Evolutionary conservation across 2,888 invertebrate genomes (phyloP), one percentile per base, ranked within the genome.

Genomic region (Allygus modestus): DNA sequence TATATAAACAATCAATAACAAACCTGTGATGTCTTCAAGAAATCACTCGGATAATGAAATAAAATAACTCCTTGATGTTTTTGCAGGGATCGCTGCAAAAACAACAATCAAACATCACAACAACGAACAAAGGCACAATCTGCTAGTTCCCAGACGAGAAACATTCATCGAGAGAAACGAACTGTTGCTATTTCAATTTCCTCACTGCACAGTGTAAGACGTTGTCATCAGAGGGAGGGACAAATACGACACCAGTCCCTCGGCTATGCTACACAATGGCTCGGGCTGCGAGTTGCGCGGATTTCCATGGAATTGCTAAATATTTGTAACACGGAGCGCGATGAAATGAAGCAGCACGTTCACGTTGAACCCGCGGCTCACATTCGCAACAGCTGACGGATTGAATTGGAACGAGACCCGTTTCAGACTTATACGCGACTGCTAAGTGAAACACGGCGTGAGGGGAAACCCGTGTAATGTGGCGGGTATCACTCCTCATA

Each of bases 221-320:
- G 69, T 28, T 69, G 1, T 31, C 69, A 31, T 69, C 69, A 31
- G 46, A 46, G 46, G 4, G 46, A 46, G 17, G 46, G 17, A 20
- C 58, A 58, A 23, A 58, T 11, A 58, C 58, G 46, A 9, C 46
- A 37, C 37, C 5, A 37, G 12, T 46, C 58, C 58, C 23, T 12
- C 2, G 51, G 51, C 58, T 69, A 5, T 33, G 31, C 9, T 31
- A 31, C 28, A 69, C 69, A 69, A 69, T 69, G 69, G 37, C 61
- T 7, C 46, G 15, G 20, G 7, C 28, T 71, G 31, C 31, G 31
- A 31, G 28, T 33, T 33, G 73, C 12, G 12, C 46, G 51, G 77
- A 77, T 77, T 77, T 77, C 51, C 77, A 77, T 77, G 77, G 46
- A 77, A 77, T 77, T 77, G 77, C 77, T 26, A 77, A 73, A 77